These are phyloP conservation scores for Zalophus californianus DNA, from an alignment of 2,797 vertebrate species.

Conservation along the genomic window DNA sequence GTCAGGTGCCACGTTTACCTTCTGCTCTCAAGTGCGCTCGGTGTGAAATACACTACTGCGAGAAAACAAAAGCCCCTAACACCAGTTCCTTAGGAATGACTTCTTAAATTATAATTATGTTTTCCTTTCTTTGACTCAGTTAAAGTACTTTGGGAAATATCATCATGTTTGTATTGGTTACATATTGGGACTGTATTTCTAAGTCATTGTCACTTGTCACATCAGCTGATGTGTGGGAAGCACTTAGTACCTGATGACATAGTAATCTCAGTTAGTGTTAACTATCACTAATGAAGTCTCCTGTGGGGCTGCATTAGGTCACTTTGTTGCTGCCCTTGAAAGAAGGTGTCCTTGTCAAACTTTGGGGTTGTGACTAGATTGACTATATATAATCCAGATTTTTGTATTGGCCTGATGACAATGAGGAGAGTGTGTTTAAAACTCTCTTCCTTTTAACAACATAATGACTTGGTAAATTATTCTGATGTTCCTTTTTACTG, in stretches of 20 bases:
- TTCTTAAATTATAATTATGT: too few relatives aligned
- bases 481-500: not conserved
- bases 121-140: not conserved
- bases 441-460: not conserved
- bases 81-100: not conserved
- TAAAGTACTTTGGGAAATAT: not conserved
- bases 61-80: not conserved
- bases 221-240: not conserved
- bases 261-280: accelerated
- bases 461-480: not conserved
- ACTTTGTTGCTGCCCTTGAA: not conserved
- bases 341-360: not conserved
- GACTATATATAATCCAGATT: accelerated
- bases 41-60: not conserved
- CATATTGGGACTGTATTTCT: not conserved
- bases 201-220: not conserved
- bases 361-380: not conserved
- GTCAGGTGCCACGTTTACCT: conserved; percentile 88
- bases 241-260: not conserved
- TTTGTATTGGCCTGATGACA: not conserved
- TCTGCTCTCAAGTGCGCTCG: not conserved
- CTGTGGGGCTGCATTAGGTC: too few relatives aligned
- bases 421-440: not conserved
- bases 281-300: accelerated
- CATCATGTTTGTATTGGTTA: not conserved